Evolutionary conservation across 1,140 invertebrate genomes (phyloP), one percentile per base, ranked within the genome.

Genomic region (Heliconius hewitsoni): DNA sequence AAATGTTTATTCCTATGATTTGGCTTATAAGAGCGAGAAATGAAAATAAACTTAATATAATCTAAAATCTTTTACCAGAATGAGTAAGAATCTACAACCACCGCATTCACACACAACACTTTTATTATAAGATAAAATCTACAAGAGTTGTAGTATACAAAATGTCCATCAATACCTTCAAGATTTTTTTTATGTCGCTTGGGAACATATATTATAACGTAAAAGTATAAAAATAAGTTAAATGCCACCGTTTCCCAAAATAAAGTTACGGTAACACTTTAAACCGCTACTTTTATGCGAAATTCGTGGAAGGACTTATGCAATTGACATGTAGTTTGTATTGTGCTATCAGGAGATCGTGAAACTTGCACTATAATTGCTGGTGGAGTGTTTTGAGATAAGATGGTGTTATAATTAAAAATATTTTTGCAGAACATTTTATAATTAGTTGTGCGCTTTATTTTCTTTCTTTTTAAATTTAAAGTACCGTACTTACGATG

Each of bases 221-320:
- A 66, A 66, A 66, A 66, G 23, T 66, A 77, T 74, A 80, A 80
- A 74, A 57, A 50, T 30, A 42, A 73, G 8, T 76, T 74, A 74
- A 82, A 80, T 78, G 76, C 70, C 75, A 50, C 42, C 23, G 66
- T 80, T 77, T 80, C 71, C 76, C 42, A 71, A 55, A 80, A 72
- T 76, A 80, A 74, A 79, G 70, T 57, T 82, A 81, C 80, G 73
- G 80, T 78, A 74, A 78, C 52, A 70, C 70, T 71, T 30, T 75
- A 82, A 77, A 75, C 81, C 78, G 81, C 76, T 80, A 80, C 52
- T 60, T 82, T 82, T 82, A 82, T 77, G 78, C 70, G 70, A 74
- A 76, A 52, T 76, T 80, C 74, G 70, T 52, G 50, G 78, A 76
- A 80, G 50, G 74, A 80, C 52, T 76, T 80, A 80, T 73, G 74